Conservation (phyloP, 2,113 vertebrate species). For the Progne subis region DNA sequence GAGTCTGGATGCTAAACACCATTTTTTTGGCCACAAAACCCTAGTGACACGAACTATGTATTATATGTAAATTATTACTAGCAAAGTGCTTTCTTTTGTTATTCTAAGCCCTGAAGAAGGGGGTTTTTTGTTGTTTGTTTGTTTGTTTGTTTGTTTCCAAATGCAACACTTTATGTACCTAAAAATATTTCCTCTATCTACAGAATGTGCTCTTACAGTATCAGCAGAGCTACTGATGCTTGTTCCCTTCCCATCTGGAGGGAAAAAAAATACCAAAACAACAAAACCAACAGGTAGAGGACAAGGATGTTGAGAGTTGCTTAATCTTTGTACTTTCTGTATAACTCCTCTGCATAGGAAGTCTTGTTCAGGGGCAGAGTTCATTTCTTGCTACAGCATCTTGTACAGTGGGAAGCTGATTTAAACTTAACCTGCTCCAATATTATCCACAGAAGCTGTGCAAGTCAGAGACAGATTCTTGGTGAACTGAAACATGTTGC, state of each 20-base stretch:
- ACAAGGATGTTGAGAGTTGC: background rate
- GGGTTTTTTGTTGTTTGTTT: background rate
- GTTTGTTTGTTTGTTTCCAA: background rate
- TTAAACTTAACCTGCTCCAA: background rate
- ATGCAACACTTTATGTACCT: background rate
- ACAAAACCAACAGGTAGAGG: background rate
- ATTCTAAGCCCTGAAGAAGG: background rate
- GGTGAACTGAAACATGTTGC: background rate
- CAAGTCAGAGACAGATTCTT: background rate
- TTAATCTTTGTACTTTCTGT: background rate
- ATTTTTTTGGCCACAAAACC: background rate
- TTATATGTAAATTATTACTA: background rate
- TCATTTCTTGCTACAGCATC: background rate
- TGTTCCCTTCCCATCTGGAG: background rate
- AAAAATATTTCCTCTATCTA: background rate
- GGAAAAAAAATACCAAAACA: background rate
- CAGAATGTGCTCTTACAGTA: background rate
- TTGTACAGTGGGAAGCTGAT: background rate
- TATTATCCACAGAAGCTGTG: background rate
- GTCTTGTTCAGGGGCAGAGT: background rate
- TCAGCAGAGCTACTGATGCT: background rate
- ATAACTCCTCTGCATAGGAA: background rate
- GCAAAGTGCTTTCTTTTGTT: background rate
- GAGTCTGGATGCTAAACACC: background rate
- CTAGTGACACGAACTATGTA: background rate